Evolutionary conservation across 2,797 vertebrate genomes (phyloP).

Genomic region (Glyptemys insculpta): DNA sequence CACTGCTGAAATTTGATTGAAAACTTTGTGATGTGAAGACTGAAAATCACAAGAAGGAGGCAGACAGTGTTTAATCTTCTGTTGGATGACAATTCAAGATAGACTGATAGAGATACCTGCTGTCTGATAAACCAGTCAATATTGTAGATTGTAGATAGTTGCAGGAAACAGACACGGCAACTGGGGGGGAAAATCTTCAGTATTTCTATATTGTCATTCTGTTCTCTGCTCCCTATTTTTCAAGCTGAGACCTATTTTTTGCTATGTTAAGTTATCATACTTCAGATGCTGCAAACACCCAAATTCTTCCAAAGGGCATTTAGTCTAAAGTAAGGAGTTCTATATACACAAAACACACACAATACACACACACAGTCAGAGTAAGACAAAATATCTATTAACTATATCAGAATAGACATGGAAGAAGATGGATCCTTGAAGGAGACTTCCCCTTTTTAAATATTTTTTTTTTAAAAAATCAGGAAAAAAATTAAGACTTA

Average conservation of each 20-base stretch:
- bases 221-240: constrained; percentile 9
- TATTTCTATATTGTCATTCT: constrained; percentile 15
- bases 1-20: constrained; percentile 78
- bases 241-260: background rate
- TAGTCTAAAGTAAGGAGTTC: constrained; percentile 9
- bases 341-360: background rate
- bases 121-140: constrained; percentile 80
- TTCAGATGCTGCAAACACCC: background rate
- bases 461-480: background rate
- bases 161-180: constrained; percentile 36
- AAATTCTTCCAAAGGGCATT: background rate
- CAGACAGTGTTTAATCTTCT: constrained; percentile 78
- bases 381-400: background rate
- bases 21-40: constrained; percentile 78
- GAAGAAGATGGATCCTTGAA: background rate
- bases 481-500: background rate
- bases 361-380: background rate
- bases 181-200: rapidly evolving
- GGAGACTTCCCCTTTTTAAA: constrained; percentile 6
- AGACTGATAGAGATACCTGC: constrained; percentile 77
- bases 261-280: background rate
- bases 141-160: constrained; percentile 72
- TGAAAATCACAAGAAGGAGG: constrained; percentile 78
- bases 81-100: constrained; percentile 79
- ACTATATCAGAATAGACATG: background rate